Conservation (phyloP, 2,888 invertebrate species). For the Ectemnius continuus region DNA sequence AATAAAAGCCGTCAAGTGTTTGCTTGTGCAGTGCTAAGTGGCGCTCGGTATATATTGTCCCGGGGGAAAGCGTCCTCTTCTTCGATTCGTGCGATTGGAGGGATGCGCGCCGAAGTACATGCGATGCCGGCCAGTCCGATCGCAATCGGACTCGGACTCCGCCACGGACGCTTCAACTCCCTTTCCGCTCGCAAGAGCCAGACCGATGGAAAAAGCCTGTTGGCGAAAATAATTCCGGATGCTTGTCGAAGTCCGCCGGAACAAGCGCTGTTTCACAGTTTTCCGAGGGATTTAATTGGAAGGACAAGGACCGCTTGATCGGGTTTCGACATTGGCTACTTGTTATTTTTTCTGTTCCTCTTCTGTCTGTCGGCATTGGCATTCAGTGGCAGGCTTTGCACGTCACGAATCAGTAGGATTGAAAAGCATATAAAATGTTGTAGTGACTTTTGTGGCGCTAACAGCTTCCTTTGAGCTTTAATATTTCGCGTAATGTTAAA, state of each 20-base stretch:
- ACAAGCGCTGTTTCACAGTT: not conserved
- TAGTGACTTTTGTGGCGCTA: too few species aligned
- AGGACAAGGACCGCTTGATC: not conserved
- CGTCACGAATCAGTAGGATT: too few species aligned
- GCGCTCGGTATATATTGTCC: slow-evolving; percentile 68
- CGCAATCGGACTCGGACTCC: slow-evolving; percentile 17
- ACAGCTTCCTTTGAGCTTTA: too few species aligned
- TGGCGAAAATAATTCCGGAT: not conserved
- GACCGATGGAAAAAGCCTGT: slow-evolving; percentile 6
- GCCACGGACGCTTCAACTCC: not conserved
- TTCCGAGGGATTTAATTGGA: slow-evolving; percentile 1
- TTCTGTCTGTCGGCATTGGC: too few species aligned
- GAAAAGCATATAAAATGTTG: too few species aligned
- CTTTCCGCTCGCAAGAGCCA: not conserved
- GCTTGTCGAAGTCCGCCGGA: not conserved
- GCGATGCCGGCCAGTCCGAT: not conserved
- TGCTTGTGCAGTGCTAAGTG: slow-evolving; percentile 63
- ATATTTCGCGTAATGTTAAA: not conserved
- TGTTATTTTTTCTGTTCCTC: too few species aligned
- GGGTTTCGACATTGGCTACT: not conserved
- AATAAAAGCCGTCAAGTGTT: slow-evolving; percentile 69
- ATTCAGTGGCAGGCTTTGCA: too few species aligned
- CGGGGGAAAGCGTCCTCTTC: slow-evolving; percentile 53
- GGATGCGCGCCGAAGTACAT: slow-evolving; percentile 16
- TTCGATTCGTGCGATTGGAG: slow-evolving; percentile 46